phyloP scores from a whole-genome alignment of 2,797 vertebrate species.

The Phoebastria nigripes region DNA sequence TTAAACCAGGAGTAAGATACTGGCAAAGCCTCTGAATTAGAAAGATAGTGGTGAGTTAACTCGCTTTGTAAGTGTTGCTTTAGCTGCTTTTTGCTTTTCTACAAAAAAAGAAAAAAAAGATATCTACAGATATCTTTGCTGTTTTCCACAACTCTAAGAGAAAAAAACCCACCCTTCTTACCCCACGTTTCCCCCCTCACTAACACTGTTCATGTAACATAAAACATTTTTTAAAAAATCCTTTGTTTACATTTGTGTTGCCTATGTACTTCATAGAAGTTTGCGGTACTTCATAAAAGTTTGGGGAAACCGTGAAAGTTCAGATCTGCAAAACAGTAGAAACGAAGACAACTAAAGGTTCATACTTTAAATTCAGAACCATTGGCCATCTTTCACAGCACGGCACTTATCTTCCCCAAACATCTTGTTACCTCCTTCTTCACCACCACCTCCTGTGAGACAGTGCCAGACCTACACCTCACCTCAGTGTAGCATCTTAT shows the following conservation, averaged over 20 bases:
- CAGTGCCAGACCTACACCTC: neutral
- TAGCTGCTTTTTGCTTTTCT: neutral
- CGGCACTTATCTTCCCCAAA: neutral
- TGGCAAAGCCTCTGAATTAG: neutral
- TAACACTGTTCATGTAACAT: neutral
- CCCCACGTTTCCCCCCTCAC: rapidly evolving
- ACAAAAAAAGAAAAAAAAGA: no score
- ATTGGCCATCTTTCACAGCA: neutral
- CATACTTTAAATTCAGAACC: neutral
- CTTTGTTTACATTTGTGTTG: neutral
- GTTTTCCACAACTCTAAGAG: neutral
- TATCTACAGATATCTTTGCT: neutral
- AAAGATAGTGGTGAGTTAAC: neutral
- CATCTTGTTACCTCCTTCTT: neutral
- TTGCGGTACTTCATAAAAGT: neutral
- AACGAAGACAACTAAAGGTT: neutral
- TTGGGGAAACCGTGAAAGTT: neutral
- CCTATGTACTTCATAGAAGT: neutral
- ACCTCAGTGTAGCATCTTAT: neutral
- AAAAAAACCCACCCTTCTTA: neutral
- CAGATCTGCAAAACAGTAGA: neutral
- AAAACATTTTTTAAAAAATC: neutral
- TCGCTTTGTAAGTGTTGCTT: neutral
- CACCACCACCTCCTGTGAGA: neutral
- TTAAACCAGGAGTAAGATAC: neutral